phyloP scores from a whole-genome alignment of 2,888 invertebrate genomes.

The Chrysolina americana region DNA sequence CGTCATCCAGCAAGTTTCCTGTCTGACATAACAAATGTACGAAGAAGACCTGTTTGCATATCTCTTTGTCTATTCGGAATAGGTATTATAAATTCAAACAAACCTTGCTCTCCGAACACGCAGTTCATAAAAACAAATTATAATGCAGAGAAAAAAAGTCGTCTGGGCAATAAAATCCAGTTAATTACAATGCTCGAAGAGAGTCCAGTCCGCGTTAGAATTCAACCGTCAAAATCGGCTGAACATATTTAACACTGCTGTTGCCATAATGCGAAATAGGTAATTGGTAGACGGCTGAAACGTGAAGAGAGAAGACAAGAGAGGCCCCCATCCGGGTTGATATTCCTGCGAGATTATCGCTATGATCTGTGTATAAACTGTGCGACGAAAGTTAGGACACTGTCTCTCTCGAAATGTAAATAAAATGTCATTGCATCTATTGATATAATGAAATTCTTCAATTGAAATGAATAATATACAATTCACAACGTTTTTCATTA shows the following conservation, averaged over 20 bases:
- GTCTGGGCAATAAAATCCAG: constrained; percentile 18
- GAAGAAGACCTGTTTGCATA: constrained; percentile 17
- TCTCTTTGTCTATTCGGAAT: constrained; percentile 1
- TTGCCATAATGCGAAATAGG: constrained; percentile 18
- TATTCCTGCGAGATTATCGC: constrained; percentile 18
- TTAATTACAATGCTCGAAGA: constrained; percentile 20
- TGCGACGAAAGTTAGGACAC: neutral
- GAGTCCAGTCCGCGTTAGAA: constrained; percentile 20
- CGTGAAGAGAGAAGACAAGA: constrained; percentile 41
- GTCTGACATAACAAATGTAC: constrained; percentile 6
- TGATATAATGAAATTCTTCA: no score
- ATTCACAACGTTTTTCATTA: no score
- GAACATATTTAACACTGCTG: neutral
- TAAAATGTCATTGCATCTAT: no score
- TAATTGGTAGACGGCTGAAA: constrained; percentile 28
- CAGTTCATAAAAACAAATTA: constrained; percentile 12
- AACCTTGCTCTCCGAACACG: constrained; percentile 17
- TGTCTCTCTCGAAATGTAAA: no score
- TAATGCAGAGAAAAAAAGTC: constrained; percentile 16
- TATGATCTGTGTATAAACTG: constrained; percentile 5
- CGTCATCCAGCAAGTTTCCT: constrained; percentile 5
- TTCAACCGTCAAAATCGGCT: constrained; percentile 17
- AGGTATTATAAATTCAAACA: constrained; percentile 1
- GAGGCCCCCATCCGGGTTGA: constrained; percentile 56
- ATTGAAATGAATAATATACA: no score